Percentiles rank a stretch among this genome's conserved stretches.
Conservation (phyloP, 2,797 vertebrate species). For the Xenopus petersii region DNA sequence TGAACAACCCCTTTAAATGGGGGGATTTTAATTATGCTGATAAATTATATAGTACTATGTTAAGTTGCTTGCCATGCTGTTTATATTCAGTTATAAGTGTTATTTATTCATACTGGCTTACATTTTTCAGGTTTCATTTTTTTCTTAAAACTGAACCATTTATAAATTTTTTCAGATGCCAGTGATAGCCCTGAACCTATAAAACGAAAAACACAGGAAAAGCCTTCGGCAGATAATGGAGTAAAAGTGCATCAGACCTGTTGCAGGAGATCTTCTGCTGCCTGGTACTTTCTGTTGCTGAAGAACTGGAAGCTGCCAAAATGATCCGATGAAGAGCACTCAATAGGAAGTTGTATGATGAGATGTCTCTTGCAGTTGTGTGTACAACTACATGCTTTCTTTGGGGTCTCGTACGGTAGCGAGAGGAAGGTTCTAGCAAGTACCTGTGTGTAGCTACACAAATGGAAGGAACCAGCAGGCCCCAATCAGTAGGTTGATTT, state of each 20-base stretch:
- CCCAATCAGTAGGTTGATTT: background rate
- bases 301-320: constrained; percentile 78
- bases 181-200: constrained; percentile 54
- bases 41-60: no score
- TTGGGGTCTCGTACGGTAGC: background rate
- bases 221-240: constrained; percentile 46
- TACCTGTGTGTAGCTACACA: background rate
- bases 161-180: constrained; percentile 55
- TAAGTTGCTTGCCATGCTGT: no score
- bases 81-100: no score
- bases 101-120: no score
- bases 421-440: background rate
- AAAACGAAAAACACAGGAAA: constrained; percentile 55
- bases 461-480: background rate
- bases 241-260: constrained; percentile 48
- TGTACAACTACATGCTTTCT: background rate
- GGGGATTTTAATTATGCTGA: no score
- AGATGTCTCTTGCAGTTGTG: constrained; percentile 23
- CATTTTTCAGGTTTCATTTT: no score
- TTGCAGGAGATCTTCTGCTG: constrained; percentile 18
- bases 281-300: constrained; percentile 58
- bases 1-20: no score
- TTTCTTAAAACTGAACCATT: no score
- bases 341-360: constrained; percentile 41
- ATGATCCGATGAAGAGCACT: constrained; percentile 55